Evolutionary conservation across 2,797 vertebrate species (phyloP).

Genomic region (Todus mexicanus): DNA sequence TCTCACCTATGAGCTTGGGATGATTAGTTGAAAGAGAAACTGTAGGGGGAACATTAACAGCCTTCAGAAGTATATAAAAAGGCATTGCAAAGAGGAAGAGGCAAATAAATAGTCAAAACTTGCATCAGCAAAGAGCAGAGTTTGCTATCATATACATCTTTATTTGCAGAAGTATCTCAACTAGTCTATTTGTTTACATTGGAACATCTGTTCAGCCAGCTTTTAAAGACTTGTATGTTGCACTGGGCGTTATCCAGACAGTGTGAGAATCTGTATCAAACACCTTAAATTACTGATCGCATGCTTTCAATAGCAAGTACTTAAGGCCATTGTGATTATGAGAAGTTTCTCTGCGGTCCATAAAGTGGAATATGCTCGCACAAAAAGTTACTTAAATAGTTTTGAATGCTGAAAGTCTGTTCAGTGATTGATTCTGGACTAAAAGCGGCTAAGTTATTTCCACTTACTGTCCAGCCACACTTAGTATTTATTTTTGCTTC

Average conservation of each 20-base stretch:
- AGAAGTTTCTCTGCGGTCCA: neutral
- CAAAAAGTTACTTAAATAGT: neutral
- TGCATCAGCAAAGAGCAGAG: neutral
- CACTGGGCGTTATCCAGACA: neutral
- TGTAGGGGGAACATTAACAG: neutral
- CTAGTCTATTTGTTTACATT: neutral
- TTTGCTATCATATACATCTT: neutral
- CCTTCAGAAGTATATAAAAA: neutral
- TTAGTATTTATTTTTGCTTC: neutral
- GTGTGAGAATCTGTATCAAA: conserved; percentile 8
- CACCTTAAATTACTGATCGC: neutral
- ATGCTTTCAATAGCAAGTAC: neutral
- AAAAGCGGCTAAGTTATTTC: neutral
- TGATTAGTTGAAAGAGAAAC: neutral
- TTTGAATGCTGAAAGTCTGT: neutral
- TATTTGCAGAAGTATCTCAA: neutral
- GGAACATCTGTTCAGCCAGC: neutral
- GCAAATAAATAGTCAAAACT: neutral
- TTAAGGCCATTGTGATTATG: neutral
- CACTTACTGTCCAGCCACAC: neutral
- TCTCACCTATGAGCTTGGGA: neutral
- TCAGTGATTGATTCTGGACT: neutral
- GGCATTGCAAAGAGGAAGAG: neutral
- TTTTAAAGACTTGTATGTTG: neutral
- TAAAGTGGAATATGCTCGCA: neutral